These are phyloP conservation scores for Osmerus eperlanus DNA, from an alignment of 2,113 vertebrate species.

Conservation along the genomic window DNA sequence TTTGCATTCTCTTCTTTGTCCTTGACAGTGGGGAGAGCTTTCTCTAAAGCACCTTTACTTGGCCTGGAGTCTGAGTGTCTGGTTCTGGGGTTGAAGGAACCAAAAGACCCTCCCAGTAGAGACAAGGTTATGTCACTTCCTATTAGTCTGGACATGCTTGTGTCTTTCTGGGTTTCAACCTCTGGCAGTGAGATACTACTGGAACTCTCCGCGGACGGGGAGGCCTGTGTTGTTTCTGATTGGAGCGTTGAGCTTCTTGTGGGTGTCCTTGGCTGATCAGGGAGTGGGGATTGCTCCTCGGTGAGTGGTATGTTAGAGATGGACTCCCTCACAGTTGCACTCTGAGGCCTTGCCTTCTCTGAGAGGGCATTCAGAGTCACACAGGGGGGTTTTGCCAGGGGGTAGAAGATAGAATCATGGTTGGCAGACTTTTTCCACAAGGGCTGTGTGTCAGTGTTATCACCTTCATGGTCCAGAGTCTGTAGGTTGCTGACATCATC, in stretches of 20 bases:
- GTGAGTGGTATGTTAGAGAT: conserved; percentile 67
- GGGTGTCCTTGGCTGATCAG: conserved; percentile 24
- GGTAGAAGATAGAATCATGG: conserved; percentile 42
- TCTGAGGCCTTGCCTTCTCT: conserved; percentile 61
- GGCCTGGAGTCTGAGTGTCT: conserved; percentile 43
- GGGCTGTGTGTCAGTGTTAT: conserved; percentile 42
- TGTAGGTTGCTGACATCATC: conserved; percentile 73
- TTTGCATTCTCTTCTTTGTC: conserved; percentile 35
- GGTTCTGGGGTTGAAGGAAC: conserved; percentile 65
- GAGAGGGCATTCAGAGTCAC: conserved; percentile 72
- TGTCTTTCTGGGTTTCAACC: conserved; percentile 25
- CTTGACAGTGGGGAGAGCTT: conserved; percentile 14
- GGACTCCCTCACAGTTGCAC: conserved; percentile 54
- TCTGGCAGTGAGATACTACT: conserved; percentile 17
- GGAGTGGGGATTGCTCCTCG: conserved; percentile 35
- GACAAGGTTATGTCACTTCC: conserved; percentile 50
- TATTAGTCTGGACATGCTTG: conserved; percentile 36
- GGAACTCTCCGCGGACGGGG: conserved; percentile 11
- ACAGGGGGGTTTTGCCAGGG: conserved; percentile 46
- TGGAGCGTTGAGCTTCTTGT: conserved; percentile 37
- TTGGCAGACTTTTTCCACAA: conserved; percentile 54
- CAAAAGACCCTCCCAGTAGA: conserved; percentile 70
- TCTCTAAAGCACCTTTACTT: conserved; percentile 13
- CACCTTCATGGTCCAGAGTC: conserved; percentile 49
- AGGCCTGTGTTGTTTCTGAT: conserved; percentile 23